Base-by-base conservation (phyloP, 2,797 vertebrate species). In the Rallus crepitans region DNA sequence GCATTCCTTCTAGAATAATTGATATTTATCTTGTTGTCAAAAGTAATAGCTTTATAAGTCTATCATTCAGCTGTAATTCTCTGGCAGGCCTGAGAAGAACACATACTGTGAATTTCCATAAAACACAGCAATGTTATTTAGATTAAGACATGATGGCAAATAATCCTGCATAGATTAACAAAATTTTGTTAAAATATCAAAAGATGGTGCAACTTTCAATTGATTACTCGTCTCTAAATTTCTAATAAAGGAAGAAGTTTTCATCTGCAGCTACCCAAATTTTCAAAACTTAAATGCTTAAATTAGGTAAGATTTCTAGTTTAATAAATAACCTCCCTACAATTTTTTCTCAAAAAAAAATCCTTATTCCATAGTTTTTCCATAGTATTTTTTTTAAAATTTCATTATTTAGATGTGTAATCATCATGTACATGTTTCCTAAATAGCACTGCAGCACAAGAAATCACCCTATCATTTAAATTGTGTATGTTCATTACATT, bases 401-500 rank as follows among this genome's bases (percentile, higher is more conserved):
- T 78, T 78, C 3, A 33, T 28, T 70, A 18, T 70, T 73, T 59
- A 70, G 5, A 48, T 70, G 7, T 27, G 20, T 37, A 35, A 50
- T 59, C 11, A 31, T n/a, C 2, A 28, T 33, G 23, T 23, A 37
- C 2, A 2, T 39, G 3, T 70, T 80, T 92, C 12, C 14, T 48
- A 47, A 56, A 47, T 24, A 66, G 1, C 13, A 40, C 7, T 37
- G 1, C n/a, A 73, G 19, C 56, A 25, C 5, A 59, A 83, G 33
- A 70, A 87, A 57, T 45, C 52, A 2, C 6, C 3, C 5, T 25
- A 7, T 47, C 16, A 8, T 52, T 12, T 1, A 0, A 21, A 7
- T 8, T 65, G 61, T 83, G 19, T 6, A 57, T 19, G 8, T 64
- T 77, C 21, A 83, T 78, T 61, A 8, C 31, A 63, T 45, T 53